Percentiles rank a stretch among this genome's conserved stretches.
Evolutionary conservation across 2,888 invertebrate species (phyloP).

Genomic region (Dynastes maya): DNA sequence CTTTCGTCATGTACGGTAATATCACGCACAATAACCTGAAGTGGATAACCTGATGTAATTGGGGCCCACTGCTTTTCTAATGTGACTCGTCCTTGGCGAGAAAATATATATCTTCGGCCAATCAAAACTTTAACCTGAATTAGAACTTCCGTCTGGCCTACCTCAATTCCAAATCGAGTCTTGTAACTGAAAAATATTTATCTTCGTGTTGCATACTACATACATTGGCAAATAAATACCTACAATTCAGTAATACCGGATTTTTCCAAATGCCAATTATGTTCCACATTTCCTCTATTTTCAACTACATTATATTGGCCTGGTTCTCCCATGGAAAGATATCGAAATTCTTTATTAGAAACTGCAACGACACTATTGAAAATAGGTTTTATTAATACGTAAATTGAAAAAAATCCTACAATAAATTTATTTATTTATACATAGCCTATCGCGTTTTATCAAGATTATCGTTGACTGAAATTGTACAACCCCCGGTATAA

Average conservation of each 20-base stretch:
- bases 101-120: conserved; percentile 78
- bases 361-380: conserved; percentile 75
- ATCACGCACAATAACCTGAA: conserved; percentile 78
- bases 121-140: conserved; percentile 82
- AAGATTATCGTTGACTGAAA: no score
- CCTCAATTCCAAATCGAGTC: conserved; percentile 84
- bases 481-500: no score
- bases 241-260: conserved; percentile 75
- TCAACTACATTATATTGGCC: conserved; percentile 70
- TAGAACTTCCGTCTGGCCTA: conserved; percentile 78
- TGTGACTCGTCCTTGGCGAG: conserved; percentile 75
- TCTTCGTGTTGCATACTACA: conserved; percentile 51
- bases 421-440: not conserved
- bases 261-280: conserved; percentile 73
- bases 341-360: conserved; percentile 73
- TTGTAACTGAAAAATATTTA: conserved; percentile 74
- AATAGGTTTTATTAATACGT: conserved; percentile 51
- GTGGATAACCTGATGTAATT: conserved; percentile 77
- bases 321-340: conserved; percentile 69
- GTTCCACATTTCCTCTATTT: conserved; percentile 70
- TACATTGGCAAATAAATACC: conserved; percentile 64
- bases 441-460: no score
- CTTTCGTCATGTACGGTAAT: conserved; percentile 70
- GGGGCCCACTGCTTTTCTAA: conserved; percentile 83
- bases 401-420: conserved; percentile 1